Conservation (phyloP, 2,113 vertebrate species). For the Xiphorhynchus elegans region DNA sequence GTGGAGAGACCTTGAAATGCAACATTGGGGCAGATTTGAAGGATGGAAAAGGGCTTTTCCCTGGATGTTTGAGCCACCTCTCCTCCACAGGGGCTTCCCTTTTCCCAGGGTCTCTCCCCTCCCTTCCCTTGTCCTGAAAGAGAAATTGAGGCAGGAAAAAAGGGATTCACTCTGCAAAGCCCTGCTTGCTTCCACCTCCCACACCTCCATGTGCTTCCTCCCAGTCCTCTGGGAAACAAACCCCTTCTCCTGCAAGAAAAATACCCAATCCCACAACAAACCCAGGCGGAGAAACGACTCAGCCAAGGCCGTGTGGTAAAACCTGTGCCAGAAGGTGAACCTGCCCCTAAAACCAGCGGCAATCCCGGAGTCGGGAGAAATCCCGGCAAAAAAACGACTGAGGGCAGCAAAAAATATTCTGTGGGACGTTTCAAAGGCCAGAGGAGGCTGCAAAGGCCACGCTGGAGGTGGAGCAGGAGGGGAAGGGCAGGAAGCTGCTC, state of each 20-base stretch:
- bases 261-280: not conserved
- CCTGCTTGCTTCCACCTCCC: not conserved
- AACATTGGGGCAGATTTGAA: rapidly evolving
- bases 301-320: rapidly evolving
- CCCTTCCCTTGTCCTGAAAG: not conserved
- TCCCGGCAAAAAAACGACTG: rapidly evolving
- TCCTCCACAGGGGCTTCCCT: rapidly evolving
- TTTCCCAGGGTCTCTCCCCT: not conserved
- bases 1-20: rapidly evolving
- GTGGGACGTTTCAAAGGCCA: rapidly evolving
- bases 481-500: slow-evolving; percentile 32
- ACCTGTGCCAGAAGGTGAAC: not conserved
- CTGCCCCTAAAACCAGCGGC: rapidly evolving
- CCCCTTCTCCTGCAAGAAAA: not conserved
- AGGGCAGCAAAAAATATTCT: rapidly evolving
- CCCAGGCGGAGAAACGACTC: not conserved
- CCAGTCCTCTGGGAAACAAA: not conserved
- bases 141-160: not conserved
- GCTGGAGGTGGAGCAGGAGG: not conserved
- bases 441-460: not conserved
- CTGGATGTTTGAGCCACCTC: not conserved
- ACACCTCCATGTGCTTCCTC: not conserved
- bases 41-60: not conserved
- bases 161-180: not conserved
- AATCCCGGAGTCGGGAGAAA: rapidly evolving